Evolutionary conservation across 2,888 invertebrate genomes (phyloP).

Genomic region (Cosmorhoe ocellata): DNA sequence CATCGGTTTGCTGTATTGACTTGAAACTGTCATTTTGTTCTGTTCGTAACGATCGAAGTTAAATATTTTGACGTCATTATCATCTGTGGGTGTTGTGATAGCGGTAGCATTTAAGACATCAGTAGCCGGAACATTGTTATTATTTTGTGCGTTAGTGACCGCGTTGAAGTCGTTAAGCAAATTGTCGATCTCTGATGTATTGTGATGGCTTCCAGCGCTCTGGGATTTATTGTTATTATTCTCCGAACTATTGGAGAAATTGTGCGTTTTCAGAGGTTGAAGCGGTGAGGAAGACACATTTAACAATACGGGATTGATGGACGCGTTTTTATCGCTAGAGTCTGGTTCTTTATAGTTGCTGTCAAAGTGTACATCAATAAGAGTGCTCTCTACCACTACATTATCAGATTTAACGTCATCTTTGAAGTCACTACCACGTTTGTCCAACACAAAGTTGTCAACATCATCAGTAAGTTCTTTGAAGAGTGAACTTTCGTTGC

Average conservation of each 20-base stretch:
- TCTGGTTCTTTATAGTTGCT: conserved; percentile 66
- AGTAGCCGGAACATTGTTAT: conserved; percentile 42
- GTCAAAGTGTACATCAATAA: conserved; percentile 74
- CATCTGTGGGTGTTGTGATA: conserved; percentile 52
- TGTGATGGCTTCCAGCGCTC: conserved; percentile 62
- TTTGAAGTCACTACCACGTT: conserved; percentile 54
- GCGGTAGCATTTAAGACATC: conserved; percentile 46
- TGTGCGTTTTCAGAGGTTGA: conserved; percentile 75
- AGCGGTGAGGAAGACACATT: conserved; percentile 76
- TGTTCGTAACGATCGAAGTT: conserved; percentile 80
- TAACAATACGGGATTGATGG: conserved; percentile 69
- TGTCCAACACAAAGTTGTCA: conserved; percentile 66
- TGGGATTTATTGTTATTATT: conserved; percentile 68
- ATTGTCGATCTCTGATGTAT: conserved; percentile 64
- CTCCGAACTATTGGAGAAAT: conserved; percentile 69
- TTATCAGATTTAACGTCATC: conserved; percentile 64
- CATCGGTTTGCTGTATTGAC: conserved; percentile 61
- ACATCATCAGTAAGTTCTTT: conserved; percentile 71
- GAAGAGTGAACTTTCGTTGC: conserved; percentile 71
- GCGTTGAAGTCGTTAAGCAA: conserved; percentile 68
- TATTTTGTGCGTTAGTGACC: conserved; percentile 52
- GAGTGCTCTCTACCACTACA: conserved; percentile 70
- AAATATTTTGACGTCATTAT: conserved; percentile 74
- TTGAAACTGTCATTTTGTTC: conserved; percentile 53
- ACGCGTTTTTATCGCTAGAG: conserved; percentile 50